These are phyloP conservation scores for Stomorhina lunata DNA, from an alignment of 2,888 invertebrate genomes.

Conservation along the genomic window DNA sequence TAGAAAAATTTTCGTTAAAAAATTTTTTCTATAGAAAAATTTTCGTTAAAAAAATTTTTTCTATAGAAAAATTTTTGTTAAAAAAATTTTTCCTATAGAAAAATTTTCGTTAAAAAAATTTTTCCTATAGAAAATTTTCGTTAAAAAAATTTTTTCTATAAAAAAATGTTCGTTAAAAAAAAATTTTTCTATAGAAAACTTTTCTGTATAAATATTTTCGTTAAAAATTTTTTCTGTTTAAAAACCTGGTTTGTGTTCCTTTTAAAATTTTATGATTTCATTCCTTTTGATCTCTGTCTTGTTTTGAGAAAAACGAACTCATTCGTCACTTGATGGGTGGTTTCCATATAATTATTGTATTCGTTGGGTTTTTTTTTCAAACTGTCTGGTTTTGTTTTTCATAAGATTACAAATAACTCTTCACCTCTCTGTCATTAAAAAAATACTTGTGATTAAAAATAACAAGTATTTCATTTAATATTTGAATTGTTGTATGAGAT, in stretches of 20 bases:
- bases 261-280: neutral
- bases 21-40: no score
- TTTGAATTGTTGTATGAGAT: slow-evolving; percentile 38
- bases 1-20: neutral
- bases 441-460: neutral
- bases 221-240: no score
- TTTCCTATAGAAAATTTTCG: no score
- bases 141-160: no score
- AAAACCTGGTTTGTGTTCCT: neutral
- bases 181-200: no score
- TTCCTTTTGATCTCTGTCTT: neutral
- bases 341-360: slow-evolving; percentile 50
- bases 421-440: no score
- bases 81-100: no score
- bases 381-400: slow-evolving; percentile 10
- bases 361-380: slow-evolving; percentile 8
- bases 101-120: neutral
- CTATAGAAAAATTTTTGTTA: neutral
- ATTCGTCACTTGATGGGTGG: slow-evolving; percentile 64
- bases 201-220: no score
- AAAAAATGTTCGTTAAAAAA: neutral
- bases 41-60: neutral
- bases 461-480: neutral
- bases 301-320: slow-evolving; percentile 35
- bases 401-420: slow-evolving; percentile 19